Conservation (phyloP, 2,113 vertebrate genomes). For the Nematolebias whitei region DNA sequence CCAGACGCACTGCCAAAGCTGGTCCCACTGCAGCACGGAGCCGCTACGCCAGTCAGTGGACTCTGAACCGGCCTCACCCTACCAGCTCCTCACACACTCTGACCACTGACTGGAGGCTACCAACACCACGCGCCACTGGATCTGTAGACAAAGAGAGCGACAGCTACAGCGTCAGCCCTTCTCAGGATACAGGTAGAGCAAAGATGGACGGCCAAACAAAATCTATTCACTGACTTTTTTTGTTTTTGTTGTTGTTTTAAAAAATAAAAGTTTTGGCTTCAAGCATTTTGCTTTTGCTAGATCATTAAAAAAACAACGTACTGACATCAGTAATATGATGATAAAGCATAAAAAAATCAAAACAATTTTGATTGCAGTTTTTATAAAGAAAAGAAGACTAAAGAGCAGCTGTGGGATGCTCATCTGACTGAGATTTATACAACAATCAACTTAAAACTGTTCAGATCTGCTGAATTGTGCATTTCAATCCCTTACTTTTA, state of each 20-base stretch:
- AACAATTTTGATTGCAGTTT: too few relatives aligned
- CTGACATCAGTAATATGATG: too few relatives aligned
- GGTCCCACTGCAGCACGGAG: slow-evolving; percentile 91
- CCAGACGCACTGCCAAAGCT: slow-evolving; percentile 94
- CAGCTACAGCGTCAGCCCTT: slow-evolving; percentile 99
- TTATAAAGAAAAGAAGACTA: too few relatives aligned
- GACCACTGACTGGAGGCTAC: slow-evolving; percentile 97
- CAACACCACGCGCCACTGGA: slow-evolving; percentile 90
- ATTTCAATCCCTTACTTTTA: too few relatives aligned
- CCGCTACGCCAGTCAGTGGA: slow-evolving; percentile 98
- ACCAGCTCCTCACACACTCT: slow-evolving; percentile 96
- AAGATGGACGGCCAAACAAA: not conserved
- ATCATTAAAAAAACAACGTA: too few relatives aligned
- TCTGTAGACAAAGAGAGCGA: slow-evolving; percentile 99
- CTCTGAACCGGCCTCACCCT: slow-evolving; percentile 95
- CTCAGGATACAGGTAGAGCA: slow-evolving; percentile 93
- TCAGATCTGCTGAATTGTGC: too few relatives aligned
- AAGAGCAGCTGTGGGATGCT: too few relatives aligned
- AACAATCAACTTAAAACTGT: too few relatives aligned
- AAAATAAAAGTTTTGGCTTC: not conserved
- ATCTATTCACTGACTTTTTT: not conserved
- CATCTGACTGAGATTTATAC: too few relatives aligned
- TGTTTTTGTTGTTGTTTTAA: too few relatives aligned
- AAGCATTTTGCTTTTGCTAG: too few relatives aligned
- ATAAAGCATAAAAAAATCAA: too few relatives aligned